Evolutionary conservation across 2,797 vertebrate species (phyloP), one percentile per base, ranked within the genome.

Genomic region (Pangasius sanitwongsei): DNA sequence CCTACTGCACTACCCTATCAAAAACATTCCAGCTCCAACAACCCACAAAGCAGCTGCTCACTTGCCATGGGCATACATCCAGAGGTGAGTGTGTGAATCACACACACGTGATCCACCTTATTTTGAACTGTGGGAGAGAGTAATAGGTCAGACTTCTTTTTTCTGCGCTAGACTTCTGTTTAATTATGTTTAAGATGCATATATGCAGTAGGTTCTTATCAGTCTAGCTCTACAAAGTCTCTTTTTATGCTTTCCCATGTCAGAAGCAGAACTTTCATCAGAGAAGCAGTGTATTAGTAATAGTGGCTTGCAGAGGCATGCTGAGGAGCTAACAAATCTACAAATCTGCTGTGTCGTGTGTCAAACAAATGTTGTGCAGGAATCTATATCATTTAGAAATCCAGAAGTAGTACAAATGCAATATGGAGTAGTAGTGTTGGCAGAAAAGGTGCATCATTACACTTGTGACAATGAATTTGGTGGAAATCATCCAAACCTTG

Each of bases 1-100:
- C 61, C 61, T 81, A 69, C 63, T 67, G 48, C 31, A 25, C 86
- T 34, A 67, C 16, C 61, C 77, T 80, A 86, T 55, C 18, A 86
- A 59, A 50, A 65, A 63, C 63, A 81, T 87, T 31, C 65, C 77
- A 34, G 59, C 72, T 87, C 83, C 57, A 75, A 37, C 59, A 86
- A 34, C 13, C 53, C 85, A 61, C 53, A 59, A 61, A 61, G 70
- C 85, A 75, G 70, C n/a, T 61, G 70, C 16, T 61, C 65, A 31
- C 70, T 77, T 61, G 70, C 85, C 37, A 84, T 69, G 83, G 63
- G 44, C 50, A 57, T 57, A 57, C 53, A 61, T 72, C 18, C 85
- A 44, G 85, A 75, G 85, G 85, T 86, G 85, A 86, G 53, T 57
- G 70, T 61, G 85, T 48, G 72, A 65, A 75, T 67, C 59, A 44